Evolutionary conservation across 1,140 invertebrate species (phyloP), one percentile per base, ranked within the genome.

Genomic region (Brachionus rotundiformis): DNA sequence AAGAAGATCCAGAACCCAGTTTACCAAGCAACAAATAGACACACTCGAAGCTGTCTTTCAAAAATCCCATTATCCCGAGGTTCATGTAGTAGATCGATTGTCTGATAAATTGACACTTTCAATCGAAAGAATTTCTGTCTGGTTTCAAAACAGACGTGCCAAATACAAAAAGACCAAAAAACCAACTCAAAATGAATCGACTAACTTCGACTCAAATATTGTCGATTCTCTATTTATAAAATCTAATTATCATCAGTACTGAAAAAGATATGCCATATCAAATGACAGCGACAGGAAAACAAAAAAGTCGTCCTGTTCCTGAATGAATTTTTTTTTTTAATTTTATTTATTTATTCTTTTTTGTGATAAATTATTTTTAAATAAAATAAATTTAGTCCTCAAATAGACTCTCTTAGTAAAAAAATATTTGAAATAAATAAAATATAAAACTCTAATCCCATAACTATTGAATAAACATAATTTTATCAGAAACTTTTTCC

Each of bases 161-260:
- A 79, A 79, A 63, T 79, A 59, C 29, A 79, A 79, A 63, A 79
- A 63, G 29, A 59, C 49, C 25, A 79, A 79, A 79, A 79, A 79
- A 41, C 76, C 47, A 63, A 25, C 44, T 36, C 3, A 13, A 6
- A 19, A 6, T 8, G 47, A 59, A 33, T 47, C 75, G 6, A 0
- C 1, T 2, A 13, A 33, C 16, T 68, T 16, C 63, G 63, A 68
- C 11, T 36, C 29, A 7, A 68, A 68, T n/a, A 2, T 33, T 16
- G 33, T 68, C 7, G 63, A 68, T 3, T 68, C 63, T 33, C 8
- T 68, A 1, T 68, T 68, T n/a, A 19, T 13, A 27, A 63, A 63
- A 29, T 33, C 61, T 29, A 29, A 54, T 54, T 54, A 7, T 54
- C n/a, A 54, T 54, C 47, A 54, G 19, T 54, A 54, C 47, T 54